A percentile compares a stretch with the other conserved stretches of the same genome.
Conservation (phyloP, 2,113 vertebrate species). For the Theropithecus gelada region DNA sequence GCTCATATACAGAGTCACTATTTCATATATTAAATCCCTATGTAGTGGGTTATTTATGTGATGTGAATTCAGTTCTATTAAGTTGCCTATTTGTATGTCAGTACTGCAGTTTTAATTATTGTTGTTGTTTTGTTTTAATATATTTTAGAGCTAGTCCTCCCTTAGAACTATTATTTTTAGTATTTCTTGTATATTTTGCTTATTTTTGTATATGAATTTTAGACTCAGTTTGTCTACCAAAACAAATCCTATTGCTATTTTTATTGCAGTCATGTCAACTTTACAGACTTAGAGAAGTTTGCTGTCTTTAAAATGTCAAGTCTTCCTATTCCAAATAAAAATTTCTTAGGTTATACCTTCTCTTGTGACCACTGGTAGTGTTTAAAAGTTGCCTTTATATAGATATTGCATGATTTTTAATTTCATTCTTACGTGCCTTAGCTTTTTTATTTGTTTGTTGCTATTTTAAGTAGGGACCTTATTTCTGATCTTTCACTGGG, state of each 20-base stretch:
- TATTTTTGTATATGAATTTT: background rate
- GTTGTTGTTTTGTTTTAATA: background rate
- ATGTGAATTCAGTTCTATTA: background rate
- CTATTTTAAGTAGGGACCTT: background rate
- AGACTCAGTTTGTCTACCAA: background rate
- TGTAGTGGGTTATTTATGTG: background rate
- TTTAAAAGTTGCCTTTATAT: background rate
- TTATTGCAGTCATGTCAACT: background rate
- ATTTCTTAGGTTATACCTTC: background rate
- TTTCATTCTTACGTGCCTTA: background rate
- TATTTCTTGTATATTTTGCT: background rate
- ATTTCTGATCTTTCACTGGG: background rate
- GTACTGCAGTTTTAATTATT: background rate
- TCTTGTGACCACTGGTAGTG: background rate
- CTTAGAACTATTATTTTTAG: background rate
- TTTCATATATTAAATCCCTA: background rate
- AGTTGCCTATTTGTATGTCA: background rate
- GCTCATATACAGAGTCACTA: background rate
- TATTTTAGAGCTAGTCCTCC: background rate
- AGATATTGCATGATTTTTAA: background rate
- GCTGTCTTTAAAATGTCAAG: background rate
- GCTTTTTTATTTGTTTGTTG: background rate
- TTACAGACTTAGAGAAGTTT: background rate
- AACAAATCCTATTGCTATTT: background rate
- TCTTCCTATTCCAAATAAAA: background rate